Percentiles rank a stretch among this genome's conserved stretches.
These are phyloP conservation scores for Eupsilia transversa DNA, from an alignment of 2,888 invertebrate species.

Conservation along the genomic window DNA sequence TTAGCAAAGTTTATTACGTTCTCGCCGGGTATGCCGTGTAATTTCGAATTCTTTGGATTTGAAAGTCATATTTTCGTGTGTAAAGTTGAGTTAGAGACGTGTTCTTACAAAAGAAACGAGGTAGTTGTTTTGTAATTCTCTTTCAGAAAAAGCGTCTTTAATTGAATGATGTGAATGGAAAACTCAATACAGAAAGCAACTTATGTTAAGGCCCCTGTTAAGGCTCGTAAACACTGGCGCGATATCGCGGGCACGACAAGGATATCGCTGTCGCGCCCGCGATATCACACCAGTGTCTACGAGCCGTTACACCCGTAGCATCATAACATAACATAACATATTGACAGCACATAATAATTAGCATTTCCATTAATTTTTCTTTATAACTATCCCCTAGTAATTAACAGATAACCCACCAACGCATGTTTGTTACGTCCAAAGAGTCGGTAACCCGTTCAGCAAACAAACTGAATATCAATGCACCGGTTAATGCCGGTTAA, in stretches of 20 bases:
- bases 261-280: no score
- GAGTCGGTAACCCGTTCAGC: slow-evolving; percentile 44
- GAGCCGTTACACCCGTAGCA: no score
- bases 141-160: neutral
- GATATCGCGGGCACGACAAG: no score
- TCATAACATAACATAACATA: neutral
- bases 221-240: no score
- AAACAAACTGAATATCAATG: slow-evolving; percentile 65
- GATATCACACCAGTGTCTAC: no score
- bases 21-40: slow-evolving; percentile 19
- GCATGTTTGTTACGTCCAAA: slow-evolving; percentile 17
- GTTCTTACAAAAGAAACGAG: slow-evolving; percentile 1
- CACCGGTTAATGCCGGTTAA: slow-evolving; percentile 51
- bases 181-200: neutral
- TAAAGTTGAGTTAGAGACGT: neutral
- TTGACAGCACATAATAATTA: no score
- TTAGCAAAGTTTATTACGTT: slow-evolving; percentile 55
- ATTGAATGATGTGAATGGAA: neutral
- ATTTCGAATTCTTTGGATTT: slow-evolving; percentile 48
- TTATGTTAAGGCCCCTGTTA: no score
- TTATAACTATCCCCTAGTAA: slow-evolving; percentile 7
- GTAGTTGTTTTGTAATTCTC: neutral
- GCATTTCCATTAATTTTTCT: neutral
- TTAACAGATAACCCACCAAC: slow-evolving; percentile 8
- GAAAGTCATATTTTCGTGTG: slow-evolving; percentile 33